phyloP scores from a whole-genome alignment of 2,797 vertebrate genomes.

The Sebastes trivittatus region DNA sequence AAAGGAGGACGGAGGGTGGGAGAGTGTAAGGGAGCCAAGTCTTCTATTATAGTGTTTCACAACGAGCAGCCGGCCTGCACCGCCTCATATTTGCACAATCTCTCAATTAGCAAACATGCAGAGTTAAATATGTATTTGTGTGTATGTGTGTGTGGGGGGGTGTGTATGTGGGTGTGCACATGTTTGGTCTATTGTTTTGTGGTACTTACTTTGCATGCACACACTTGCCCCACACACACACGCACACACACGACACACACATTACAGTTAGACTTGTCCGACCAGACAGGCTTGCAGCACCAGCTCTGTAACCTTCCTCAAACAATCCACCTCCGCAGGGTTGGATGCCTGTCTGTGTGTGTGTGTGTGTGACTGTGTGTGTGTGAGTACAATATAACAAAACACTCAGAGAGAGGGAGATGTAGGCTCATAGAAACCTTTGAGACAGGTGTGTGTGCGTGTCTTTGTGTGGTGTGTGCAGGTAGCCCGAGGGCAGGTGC shows the following conservation, averaged over 20 bases:
- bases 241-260: conserved; percentile 28
- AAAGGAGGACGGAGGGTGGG: background rate
- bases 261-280: conserved; percentile 78
- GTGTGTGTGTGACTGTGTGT: conserved; percentile 2
- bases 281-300: conserved; percentile 83
- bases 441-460: conserved; percentile 3
- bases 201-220: conserved; percentile 27
- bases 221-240: conserved; percentile 18
- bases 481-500: conserved; percentile 33
- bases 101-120: conserved; percentile 57
- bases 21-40: background rate
- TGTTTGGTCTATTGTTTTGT: conserved; percentile 40
- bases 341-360: conserved; percentile 8
- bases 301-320: conserved; percentile 65
- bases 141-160: conserved; percentile 19
- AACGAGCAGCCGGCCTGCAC: background rate
- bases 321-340: conserved; percentile 67
- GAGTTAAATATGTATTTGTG: conserved; percentile 17
- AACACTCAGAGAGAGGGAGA: background rate
- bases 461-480: conserved; percentile 11
- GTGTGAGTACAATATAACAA: conserved; percentile 6
- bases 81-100: conserved; percentile 55
- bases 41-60: background rate
- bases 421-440: background rate
- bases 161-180: conserved; percentile 33